Evolutionary conservation across 1,140 invertebrate species (phyloP).

Genomic region (Nylanderia fulva): DNA sequence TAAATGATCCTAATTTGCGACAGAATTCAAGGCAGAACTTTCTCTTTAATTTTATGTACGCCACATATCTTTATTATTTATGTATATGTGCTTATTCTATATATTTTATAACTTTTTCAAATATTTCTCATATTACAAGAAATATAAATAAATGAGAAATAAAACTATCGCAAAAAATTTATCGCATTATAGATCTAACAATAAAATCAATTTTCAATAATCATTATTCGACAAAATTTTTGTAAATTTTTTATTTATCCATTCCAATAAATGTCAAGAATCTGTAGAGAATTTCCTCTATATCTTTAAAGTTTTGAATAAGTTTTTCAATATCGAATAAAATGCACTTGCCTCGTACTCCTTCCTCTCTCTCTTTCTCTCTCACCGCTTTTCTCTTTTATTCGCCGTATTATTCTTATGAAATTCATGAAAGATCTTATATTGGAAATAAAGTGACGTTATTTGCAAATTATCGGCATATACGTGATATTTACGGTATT

Average conservation of each 20-base stretch:
- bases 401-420: background rate
- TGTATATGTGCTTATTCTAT: too few species aligned
- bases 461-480: background rate
- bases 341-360: background rate
- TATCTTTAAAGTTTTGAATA: background rate
- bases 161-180: too few species aligned
- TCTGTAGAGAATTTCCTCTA: background rate
- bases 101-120: too few species aligned
- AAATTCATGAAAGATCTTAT: background rate
- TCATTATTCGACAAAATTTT: background rate
- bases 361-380: background rate
- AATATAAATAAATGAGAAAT: too few species aligned
- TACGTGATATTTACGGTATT: constrained; percentile 34
- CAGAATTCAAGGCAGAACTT: too few species aligned
- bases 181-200: too few species aligned
- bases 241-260: background rate
- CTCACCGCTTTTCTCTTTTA: background rate
- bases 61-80: too few species aligned
- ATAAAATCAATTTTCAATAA: background rate
- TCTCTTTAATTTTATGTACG: too few species aligned
- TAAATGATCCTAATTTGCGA: too few species aligned
- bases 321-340: constrained; percentile 12
- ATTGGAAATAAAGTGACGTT: constrained; percentile 2
- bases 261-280: background rate
- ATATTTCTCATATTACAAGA: too few species aligned